These are phyloP conservation scores for Galeruca laticollis DNA, from an alignment of 2,888 invertebrate genomes.

Conservation along the genomic window DNA sequence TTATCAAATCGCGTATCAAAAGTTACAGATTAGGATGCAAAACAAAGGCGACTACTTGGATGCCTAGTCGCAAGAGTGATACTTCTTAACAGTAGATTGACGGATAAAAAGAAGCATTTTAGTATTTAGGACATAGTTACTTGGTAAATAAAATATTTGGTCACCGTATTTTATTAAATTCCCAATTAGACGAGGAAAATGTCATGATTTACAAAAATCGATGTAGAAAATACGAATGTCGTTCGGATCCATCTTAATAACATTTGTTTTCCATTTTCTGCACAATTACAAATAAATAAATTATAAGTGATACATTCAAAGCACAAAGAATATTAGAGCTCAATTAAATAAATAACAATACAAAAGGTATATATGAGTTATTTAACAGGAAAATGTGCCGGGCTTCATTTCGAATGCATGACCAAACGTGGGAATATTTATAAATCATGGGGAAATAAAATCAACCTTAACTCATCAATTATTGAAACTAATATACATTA, in stretches of 20 bases:
- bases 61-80: too few species aligned
- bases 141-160: too few species aligned
- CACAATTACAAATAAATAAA: neutral
- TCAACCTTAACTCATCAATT: slow-evolving; percentile 29
- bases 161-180: too few species aligned
- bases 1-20: too few species aligned
- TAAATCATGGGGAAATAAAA: slow-evolving; percentile 34
- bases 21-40: too few species aligned
- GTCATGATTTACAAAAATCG: too few species aligned
- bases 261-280: neutral
- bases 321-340: slow-evolving; percentile 9
- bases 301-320: slow-evolving; percentile 7
- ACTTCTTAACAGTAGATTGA: too few species aligned
- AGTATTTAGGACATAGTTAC: too few species aligned
- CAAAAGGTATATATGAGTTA: slow-evolving; percentile 17
- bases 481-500: slow-evolving; percentile 31
- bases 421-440: slow-evolving; percentile 35
- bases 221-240: too few species aligned
- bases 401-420: slow-evolving; percentile 32
- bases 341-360: slow-evolving; percentile 21
- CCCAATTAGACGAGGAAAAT: too few species aligned
- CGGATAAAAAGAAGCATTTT: too few species aligned
- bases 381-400: slow-evolving; percentile 18
- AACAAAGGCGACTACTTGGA: too few species aligned
- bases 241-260: neutral